Percentiles rank a stretch among this genome's conserved stretches.
Conservation (phyloP, 2,113 vertebrate genomes). For the Scolopax mira region DNA sequence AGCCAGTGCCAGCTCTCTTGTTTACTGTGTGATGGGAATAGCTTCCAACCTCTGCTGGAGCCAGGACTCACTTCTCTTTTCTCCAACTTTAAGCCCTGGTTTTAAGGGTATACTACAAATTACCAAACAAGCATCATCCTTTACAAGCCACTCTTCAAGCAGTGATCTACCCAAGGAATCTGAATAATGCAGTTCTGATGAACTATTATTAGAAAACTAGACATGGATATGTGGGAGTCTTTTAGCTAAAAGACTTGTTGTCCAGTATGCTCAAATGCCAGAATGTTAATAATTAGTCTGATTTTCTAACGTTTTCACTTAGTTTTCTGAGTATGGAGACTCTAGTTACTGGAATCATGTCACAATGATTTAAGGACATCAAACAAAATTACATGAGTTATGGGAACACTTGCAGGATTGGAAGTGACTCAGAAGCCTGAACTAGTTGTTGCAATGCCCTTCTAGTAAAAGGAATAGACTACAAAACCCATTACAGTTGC, state of each 20-base stretch:
- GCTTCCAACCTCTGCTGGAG: background rate
- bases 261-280: background rate
- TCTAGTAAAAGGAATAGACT: background rate
- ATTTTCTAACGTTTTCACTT: background rate
- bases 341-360: background rate
- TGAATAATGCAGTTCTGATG: background rate
- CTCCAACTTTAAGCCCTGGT: background rate
- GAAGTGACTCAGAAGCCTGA: background rate
- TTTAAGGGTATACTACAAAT: background rate
- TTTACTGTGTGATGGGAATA: rapidly evolving
- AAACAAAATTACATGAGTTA: background rate
- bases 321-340: background rate
- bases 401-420: background rate
- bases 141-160: background rate
- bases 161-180: background rate
- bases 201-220: background rate
- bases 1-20: background rate
- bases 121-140: background rate
- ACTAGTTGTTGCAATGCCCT: background rate
- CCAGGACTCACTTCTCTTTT: background rate
- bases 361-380: background rate
- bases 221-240: background rate
- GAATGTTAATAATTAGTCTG: background rate
- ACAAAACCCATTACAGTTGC: background rate
- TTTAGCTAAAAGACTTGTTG: background rate